These are phyloP conservation scores for Actinostola sp. DNA, from an alignment of 92 coral and sea anemone genomes.

Conservation along the genomic window DNA sequence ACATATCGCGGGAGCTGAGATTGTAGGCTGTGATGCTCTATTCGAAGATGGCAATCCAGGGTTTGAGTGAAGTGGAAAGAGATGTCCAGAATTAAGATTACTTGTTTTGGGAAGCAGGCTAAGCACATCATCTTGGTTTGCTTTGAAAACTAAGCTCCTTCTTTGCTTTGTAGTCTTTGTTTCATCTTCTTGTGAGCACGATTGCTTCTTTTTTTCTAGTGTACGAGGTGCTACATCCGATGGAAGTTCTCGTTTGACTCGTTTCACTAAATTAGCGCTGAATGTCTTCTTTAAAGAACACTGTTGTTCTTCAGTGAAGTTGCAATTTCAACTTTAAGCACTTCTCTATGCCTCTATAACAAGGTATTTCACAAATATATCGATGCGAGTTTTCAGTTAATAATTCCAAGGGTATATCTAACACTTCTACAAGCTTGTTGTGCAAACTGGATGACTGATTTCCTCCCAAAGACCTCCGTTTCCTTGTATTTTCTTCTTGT, in stretches of 20 bases:
- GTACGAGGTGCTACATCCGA: background rate
- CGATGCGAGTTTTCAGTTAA: background rate
- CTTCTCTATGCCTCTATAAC: background rate
- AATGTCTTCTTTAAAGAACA: background rate
- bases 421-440: background rate
- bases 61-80: too few species aligned
- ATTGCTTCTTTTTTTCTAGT: too few species aligned
- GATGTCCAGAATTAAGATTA: too few species aligned
- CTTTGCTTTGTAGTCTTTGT: too few species aligned
- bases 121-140: too few species aligned
- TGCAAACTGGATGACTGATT: background rate
- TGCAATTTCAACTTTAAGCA: background rate
- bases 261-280: background rate
- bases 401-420: constrained; percentile 1
- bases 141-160: too few species aligned
- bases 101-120: too few species aligned
- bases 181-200: too few species aligned
- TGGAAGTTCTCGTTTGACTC: background rate
- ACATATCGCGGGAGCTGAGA: too few species aligned
- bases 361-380: background rate
- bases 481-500: background rate
- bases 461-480: background rate
- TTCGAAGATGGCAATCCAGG: too few species aligned
- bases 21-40: too few species aligned
- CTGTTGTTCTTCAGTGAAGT: background rate